Base-by-base conservation (phyloP, 2,797 vertebrate genomes). In the Pseudopleuronectes americanus region DNA sequence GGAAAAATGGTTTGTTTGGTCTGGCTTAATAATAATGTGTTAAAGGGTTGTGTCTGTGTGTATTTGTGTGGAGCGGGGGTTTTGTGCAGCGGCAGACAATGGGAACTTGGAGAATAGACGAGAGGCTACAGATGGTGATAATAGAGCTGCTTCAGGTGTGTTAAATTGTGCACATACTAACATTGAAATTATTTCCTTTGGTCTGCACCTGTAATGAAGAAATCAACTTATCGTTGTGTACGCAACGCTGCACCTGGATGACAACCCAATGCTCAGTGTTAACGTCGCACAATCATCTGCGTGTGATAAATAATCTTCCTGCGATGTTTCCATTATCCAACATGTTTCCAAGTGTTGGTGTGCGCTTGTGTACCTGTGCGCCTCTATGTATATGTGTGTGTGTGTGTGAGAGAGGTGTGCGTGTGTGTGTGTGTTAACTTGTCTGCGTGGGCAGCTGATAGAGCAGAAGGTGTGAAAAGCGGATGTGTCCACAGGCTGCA, bases 1-100 rank as follows among this genome's bases (percentile, higher is more conserved):
- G 71, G 65, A 76, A 87, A 87, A 88, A 88, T 89, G 77, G 72
- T 86, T 90, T 92, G 89, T 92, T 93, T 92, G 89, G 86, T 90
- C 83, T 86, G 84, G 75, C 77, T 88, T 77, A 81, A 91, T 88
- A 88, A 89, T 92, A 89, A 86, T 54, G 70, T 63, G 74, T 77
- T 81, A 84, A 71, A 36, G 64, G 70, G 48, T 70, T 77, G 57
- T 57, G 56, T 64, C 28, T 31, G 28, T 81, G 68, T 76, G 66
- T 74, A 7, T 79, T 80, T 87, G 61, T 77, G 66, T 71, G 73
- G 67, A 75, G 89, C 72, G 88, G 87, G 89, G 77, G 75, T 67
- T 74, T 83, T 78, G 76, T 84, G 78, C 64, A 49, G 47, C 43
- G 56, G 68, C 63, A 70, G 56, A 82, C 77, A 81, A 80, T 10